Conservation (phyloP, 2,113 vertebrate species). For the Chaetorhynchus papuensis region DNA sequence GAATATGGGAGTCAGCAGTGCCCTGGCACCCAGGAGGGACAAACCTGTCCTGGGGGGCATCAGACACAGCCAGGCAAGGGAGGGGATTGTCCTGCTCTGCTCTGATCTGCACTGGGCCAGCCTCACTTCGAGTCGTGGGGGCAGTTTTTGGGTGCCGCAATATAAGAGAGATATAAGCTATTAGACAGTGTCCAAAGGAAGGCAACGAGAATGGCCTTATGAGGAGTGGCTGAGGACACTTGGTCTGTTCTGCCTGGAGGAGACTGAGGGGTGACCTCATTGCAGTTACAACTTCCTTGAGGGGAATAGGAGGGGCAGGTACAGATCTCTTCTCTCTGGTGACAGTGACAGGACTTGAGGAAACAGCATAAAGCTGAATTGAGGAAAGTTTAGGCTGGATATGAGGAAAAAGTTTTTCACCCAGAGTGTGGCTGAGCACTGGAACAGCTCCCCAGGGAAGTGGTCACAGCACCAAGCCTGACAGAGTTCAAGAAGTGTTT, state of each 20-base stretch:
- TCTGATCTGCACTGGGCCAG: not conserved
- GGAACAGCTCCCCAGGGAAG: not conserved
- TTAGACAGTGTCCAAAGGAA: not conserved
- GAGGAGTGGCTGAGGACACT: not conserved
- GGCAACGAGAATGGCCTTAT: not conserved
- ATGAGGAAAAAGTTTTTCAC: not conserved
- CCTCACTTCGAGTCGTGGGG: not conserved
- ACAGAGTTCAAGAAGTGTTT: not conserved
- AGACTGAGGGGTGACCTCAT: not conserved
- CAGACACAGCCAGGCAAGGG: fast-evolving
- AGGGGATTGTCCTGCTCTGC: not conserved
- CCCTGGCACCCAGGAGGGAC: not conserved
- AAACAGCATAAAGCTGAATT: not conserved
- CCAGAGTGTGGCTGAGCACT: not conserved
- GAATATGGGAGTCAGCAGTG: not conserved
- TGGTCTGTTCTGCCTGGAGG: not conserved
- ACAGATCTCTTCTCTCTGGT: not conserved
- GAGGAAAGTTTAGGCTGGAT: not conserved
- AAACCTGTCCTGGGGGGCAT: not conserved
- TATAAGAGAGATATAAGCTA: not conserved
- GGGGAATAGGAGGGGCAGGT: not conserved
- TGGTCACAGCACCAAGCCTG: not conserved
- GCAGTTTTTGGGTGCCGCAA: not conserved
- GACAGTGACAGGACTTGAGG: not conserved
- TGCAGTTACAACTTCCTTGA: not conserved